Percentiles rank a stretch among this genome's conserved stretches.
Conservation (phyloP, 1,140 invertebrate species). For the Planococcus citri region DNA sequence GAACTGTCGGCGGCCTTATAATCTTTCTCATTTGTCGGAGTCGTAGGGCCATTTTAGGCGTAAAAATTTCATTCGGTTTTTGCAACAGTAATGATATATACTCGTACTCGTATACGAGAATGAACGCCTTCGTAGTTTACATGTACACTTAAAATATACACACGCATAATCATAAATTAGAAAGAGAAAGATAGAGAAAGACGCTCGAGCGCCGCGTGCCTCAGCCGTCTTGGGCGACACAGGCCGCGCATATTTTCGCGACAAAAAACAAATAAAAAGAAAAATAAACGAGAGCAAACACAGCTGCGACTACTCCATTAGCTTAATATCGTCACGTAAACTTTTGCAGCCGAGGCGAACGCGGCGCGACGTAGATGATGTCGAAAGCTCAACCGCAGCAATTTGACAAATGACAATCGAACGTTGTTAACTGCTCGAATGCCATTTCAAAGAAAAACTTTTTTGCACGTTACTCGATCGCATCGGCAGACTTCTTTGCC, state of each 20-base stretch:
- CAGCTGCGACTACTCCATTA: conserved; percentile 14
- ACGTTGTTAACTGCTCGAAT: conserved; percentile 20
- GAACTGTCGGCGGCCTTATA: neutral
- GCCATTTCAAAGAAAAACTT: neutral
- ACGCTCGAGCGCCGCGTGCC: too few relatives aligned
- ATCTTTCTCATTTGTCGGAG: too few relatives aligned
- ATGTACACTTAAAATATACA: too few relatives aligned
- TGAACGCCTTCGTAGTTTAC: too few relatives aligned
- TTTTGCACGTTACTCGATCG: neutral
- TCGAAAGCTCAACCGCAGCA: conserved; percentile 14
- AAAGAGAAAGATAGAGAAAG: too few relatives aligned
- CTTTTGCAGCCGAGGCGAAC: too few relatives aligned
- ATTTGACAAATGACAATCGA: conserved; percentile 27
- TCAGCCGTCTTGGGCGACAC: neutral
- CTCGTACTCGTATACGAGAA: too few relatives aligned
- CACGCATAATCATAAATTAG: neutral
- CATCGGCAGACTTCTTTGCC: neutral
- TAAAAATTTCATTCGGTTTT: neutral
- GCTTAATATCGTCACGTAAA: conserved; percentile 19
- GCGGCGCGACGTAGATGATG: neutral
- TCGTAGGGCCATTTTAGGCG: neutral
- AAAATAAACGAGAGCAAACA: conserved; percentile 15
- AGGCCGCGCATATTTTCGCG: neutral
- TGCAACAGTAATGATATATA: too few relatives aligned
- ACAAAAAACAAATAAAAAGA: conserved; percentile 20